Evolutionary conservation across 2,113 vertebrate species (phyloP).

Genomic region (Struthio camelus): DNA sequence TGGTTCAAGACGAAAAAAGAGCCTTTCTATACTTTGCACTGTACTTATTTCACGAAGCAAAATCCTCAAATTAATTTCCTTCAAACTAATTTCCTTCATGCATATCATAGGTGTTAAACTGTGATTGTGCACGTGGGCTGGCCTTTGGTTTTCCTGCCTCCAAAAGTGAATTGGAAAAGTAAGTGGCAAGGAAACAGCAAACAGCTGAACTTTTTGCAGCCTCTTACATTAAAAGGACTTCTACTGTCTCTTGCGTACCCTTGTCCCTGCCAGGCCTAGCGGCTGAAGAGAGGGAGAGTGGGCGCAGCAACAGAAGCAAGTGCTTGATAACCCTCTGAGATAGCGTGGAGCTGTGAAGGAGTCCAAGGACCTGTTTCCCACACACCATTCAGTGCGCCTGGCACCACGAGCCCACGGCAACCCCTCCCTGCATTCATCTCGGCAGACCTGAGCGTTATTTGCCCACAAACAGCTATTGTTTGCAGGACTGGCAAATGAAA

Average conservation of each 20-base stretch:
- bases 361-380: constrained; percentile 29
- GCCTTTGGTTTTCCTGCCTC: not conserved
- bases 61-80: not conserved
- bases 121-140: not conserved
- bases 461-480: constrained; percentile 47
- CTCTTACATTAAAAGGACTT: not conserved
- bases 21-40: constrained; percentile 34
- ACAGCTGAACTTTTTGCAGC: not conserved
- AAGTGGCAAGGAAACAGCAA: constrained; percentile 23
- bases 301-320: constrained; percentile 42
- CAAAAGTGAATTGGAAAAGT: constrained; percentile 24
- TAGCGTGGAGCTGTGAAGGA: not conserved
- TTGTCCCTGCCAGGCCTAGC: not conserved
- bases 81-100: constrained; percentile 42
- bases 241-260: not conserved
- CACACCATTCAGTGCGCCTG: not conserved
- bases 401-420: not conserved
- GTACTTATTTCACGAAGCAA: constrained; percentile 62
- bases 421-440: constrained; percentile 7
- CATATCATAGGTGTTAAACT: constrained; percentile 27
- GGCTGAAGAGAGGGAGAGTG: not conserved
- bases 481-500: constrained; percentile 29
- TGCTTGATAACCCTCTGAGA: constrained; percentile 28
- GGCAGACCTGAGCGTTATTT: constrained; percentile 31
- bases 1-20: constrained; percentile 29